Evolutionary conservation across 2,113 vertebrate genomes (phyloP).

Genomic region (Drymodes brunneopygia): DNA sequence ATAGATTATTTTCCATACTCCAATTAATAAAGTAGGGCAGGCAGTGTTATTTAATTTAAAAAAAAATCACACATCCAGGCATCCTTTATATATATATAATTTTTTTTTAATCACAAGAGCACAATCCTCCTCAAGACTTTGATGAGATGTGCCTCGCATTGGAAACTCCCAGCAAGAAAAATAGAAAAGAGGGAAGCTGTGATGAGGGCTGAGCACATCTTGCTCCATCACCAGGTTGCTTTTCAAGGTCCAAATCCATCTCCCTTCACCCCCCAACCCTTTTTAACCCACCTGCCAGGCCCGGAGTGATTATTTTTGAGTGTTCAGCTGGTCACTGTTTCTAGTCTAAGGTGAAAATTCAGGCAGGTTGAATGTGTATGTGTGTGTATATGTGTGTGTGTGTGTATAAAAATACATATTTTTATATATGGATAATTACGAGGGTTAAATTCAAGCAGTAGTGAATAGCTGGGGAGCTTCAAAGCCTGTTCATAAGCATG

Average conservation of each 20-base stretch:
- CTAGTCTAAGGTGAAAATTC: not conserved
- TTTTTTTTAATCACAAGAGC: constrained; percentile 1
- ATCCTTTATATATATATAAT: not conserved
- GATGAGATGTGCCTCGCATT: not conserved
- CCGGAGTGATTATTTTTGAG: not conserved
- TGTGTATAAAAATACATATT: not conserved
- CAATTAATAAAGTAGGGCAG: constrained; percentile 63
- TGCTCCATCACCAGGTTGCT: not conserved
- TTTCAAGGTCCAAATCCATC: not conserved
- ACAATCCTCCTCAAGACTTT: constrained; percentile 1
- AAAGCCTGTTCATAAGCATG: not conserved
- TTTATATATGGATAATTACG: not conserved
- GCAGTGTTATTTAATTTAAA: constrained; percentile 60
- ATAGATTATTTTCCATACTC: constrained; percentile 47
- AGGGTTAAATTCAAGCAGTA: not conserved
- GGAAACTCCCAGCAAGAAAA: not conserved
- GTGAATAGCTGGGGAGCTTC: not conserved
- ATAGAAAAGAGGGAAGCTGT: not conserved
- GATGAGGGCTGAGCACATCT: not conserved
- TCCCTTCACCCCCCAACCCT: not conserved
- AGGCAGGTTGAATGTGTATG: not conserved
- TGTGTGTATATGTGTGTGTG: not conserved
- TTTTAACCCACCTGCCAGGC: not conserved
- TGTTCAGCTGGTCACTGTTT: not conserved
- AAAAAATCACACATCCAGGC: not conserved